Base-by-base conservation (phyloP, 2,888 invertebrate genomes). In the Pantelozetes paolii region DNA sequence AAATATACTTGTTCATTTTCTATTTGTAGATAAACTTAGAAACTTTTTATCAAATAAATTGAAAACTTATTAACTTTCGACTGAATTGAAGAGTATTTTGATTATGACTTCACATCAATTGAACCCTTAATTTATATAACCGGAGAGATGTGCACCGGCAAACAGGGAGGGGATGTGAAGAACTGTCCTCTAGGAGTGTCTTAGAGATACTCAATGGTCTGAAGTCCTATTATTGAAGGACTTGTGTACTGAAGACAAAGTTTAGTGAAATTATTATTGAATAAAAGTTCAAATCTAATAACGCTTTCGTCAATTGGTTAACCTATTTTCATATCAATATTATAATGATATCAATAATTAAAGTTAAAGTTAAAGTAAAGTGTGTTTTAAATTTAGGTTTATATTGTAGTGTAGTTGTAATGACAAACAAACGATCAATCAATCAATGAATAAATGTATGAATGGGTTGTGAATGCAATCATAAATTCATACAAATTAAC, bases 181-280 rank as follows among this genome's bases (percentile, higher is more conserved):
- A 36, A 36, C 36, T 64, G 64, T 36, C 64, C 64, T 64, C 64
- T 64, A 64, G 64, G 64, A 64, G 64, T 64, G 32, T 40, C 40
- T 36, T 32, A 64, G n/a, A 20, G n/a, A 40, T 20, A 32, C 20
- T 40, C n/a, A 13, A 36, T n/a, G 64, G 64, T 64, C 36, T 36
- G 64, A 36, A 64, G 64, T 36, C 64, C 64, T 59, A 30, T 36
- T n/a, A n/a, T n/a, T 64, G 64, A 64, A 40, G 64, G 40, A 64
- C 64, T 64, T 36, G 36, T n/a, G 13, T 13, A 15, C n/a, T 64
- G 36, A 64, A 13, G 11, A 28, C 5, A 36, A 64, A 30, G 5
- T 57, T 30, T 23, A 57, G 6, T n/a, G n/a, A 57, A 28, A 57
- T 30, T 30, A 5, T 57, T 57, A 23, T n/a, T n/a, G 15, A 57